Percentiles rank a stretch among this genome's conserved stretches.
Conservation (phyloP, 2,113 vertebrate species). For the Oenanthe melanoleuca region DNA sequence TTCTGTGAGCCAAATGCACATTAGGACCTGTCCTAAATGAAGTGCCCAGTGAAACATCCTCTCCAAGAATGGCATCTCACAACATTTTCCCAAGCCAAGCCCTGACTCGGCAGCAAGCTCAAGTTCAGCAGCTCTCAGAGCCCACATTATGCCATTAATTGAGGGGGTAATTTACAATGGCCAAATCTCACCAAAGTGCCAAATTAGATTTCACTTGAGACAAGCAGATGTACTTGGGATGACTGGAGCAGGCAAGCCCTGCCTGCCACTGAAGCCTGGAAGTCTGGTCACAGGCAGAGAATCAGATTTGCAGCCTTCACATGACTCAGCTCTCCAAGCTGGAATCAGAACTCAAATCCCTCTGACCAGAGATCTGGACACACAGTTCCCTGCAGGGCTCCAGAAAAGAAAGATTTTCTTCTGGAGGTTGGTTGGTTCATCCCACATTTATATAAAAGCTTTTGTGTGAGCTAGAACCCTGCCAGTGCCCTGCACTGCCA, state of each 20-base stretch:
- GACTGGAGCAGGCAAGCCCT: background rate
- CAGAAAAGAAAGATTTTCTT: background rate
- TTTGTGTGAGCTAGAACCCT: background rate
- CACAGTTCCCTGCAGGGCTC: background rate
- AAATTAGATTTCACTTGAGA: conserved; percentile 58
- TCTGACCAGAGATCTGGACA: background rate
- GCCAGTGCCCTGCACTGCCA: background rate
- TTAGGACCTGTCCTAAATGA: conserved; percentile 32
- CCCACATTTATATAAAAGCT: background rate
- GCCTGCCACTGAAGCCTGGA: background rate
- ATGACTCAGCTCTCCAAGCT: conserved; percentile 22
- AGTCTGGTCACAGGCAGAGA: background rate
- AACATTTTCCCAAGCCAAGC: background rate
- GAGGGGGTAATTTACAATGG: background rate
- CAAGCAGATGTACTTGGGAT: conserved; percentile 33
- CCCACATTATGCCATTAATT: conserved; percentile 13
- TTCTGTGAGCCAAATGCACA: background rate
- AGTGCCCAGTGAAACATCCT: background rate
- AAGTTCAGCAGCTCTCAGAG: background rate
- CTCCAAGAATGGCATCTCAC: background rate
- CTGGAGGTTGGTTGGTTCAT: background rate
- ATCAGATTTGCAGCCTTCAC: conserved; percentile 41
- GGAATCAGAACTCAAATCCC: background rate
- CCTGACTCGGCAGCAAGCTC: background rate
- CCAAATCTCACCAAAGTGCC: conserved; percentile 37